Evolutionary conservation across 2,113 vertebrate species (phyloP).

Genomic region (Myrmecobius fasciatus): DNA sequence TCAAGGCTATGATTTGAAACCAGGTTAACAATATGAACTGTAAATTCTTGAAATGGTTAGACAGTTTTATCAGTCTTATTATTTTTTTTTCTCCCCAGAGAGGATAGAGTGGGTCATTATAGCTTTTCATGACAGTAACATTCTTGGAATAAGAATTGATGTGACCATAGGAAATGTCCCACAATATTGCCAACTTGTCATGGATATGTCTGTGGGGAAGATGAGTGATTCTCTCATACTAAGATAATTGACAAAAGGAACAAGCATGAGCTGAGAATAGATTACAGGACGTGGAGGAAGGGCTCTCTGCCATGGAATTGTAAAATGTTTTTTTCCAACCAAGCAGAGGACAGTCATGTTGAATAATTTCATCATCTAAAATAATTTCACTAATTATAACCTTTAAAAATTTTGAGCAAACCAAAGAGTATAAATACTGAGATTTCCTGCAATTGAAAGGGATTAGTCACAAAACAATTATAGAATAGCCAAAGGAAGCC

Average conservation of each 20-base stretch:
- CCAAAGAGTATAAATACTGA: not conserved
- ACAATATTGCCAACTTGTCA: not conserved
- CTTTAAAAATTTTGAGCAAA: not conserved
- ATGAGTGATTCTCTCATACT: not conserved
- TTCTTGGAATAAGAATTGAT: not conserved
- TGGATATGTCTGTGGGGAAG: not conserved
- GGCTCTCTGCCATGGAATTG: not conserved
- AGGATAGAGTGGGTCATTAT: not conserved
- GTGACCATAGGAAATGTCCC: not conserved
- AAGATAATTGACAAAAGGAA: not conserved
- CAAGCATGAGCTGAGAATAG: not conserved
- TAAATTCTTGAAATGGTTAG: not conserved
- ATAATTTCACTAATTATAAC: not conserved
- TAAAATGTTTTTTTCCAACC: not conserved
- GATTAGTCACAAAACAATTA: not conserved
- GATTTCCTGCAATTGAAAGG: not conserved
- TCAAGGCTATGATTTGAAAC: not conserved
- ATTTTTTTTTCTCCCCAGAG: not conserved
- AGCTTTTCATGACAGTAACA: not conserved
- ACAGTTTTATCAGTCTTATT: not conserved
- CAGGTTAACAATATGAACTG: not conserved
- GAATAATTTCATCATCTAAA: not conserved
- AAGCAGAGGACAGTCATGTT: not conserved
- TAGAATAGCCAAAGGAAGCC: not conserved
- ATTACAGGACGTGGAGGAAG: not conserved